Evolutionary conservation across 2,797 vertebrate species (phyloP).

Genomic region (Odontamblyopus lacepedii): DNA sequence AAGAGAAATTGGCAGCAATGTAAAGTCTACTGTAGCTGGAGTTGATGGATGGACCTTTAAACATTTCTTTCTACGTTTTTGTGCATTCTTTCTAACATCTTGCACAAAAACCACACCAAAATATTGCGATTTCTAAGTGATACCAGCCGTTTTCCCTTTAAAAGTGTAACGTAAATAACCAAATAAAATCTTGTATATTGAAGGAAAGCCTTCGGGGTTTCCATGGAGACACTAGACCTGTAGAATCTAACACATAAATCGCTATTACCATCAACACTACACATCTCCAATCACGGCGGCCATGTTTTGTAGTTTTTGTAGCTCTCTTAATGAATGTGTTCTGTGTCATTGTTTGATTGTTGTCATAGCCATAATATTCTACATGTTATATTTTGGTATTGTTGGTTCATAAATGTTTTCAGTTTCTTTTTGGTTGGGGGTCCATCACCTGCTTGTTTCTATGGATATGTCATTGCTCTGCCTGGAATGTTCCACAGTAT

Average conservation of each 20-base stretch:
- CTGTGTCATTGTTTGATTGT: constrained; percentile 39
- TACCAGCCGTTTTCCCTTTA: constrained; percentile 15
- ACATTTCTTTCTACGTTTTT: not conserved
- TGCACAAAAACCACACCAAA: not conserved
- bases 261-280: constrained; percentile 22
- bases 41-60: too few relatives aligned
- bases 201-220: constrained; percentile 3
- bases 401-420: constrained; percentile 7
- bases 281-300: too few relatives aligned
- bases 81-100: not conserved
- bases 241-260: constrained; percentile 30
- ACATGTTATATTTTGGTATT: constrained; percentile 22
- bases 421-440: not conserved
- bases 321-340: not conserved
- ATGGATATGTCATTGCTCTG: too few relatives aligned
- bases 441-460: too few relatives aligned
- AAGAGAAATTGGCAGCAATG: too few relatives aligned
- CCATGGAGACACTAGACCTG: constrained; percentile 54
- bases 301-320: constrained; percentile 5
- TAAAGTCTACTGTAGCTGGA: too few relatives aligned
- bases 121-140: not conserved
- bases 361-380: constrained; percentile 50
- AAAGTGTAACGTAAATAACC: not conserved
- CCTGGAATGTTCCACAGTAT: too few relatives aligned
- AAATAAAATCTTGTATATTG: not conserved